These are phyloP conservation scores for Amorpha juglandis DNA, from an alignment of 2,888 invertebrate genomes.

Conservation along the genomic window DNA sequence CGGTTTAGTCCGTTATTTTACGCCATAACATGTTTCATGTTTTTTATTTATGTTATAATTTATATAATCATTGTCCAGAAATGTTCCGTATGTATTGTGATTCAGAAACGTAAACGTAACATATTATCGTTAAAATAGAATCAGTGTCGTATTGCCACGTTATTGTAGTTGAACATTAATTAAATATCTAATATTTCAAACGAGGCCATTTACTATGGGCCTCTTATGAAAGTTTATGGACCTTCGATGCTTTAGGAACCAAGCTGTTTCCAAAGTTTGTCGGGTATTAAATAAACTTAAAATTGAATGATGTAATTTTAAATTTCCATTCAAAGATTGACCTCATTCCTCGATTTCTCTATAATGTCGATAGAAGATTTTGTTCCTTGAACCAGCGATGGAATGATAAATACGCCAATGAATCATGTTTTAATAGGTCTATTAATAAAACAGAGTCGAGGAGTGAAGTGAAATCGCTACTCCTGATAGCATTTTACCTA, in stretches of 20 bases:
- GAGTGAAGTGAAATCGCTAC: conserved; percentile 23
- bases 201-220: neutral
- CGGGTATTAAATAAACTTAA: neutral
- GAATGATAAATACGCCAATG: conserved; percentile 26
- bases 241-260: neutral
- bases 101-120: neutral
- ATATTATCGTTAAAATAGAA: neutral
- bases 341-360: conserved; percentile 22
- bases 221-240: neutral
- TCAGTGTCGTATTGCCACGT: too few species aligned
- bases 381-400: conserved; percentile 24
- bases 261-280: neutral
- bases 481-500: conserved; percentile 23
- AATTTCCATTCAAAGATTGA: neutral
- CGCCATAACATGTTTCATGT: too few species aligned
- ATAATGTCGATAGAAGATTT: conserved; percentile 17
- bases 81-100: too few species aligned
- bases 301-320: conserved; percentile 10
- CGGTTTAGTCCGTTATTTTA: too few species aligned
- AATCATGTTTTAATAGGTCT: conserved; percentile 29
- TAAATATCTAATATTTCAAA: neutral
- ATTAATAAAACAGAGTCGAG: conserved; percentile 25
- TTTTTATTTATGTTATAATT: too few species aligned
- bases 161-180: neutral
- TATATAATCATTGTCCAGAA: too few species aligned